Conservation (phyloP, 2,888 invertebrate genomes). For the Linyphia triangularis region DNA sequence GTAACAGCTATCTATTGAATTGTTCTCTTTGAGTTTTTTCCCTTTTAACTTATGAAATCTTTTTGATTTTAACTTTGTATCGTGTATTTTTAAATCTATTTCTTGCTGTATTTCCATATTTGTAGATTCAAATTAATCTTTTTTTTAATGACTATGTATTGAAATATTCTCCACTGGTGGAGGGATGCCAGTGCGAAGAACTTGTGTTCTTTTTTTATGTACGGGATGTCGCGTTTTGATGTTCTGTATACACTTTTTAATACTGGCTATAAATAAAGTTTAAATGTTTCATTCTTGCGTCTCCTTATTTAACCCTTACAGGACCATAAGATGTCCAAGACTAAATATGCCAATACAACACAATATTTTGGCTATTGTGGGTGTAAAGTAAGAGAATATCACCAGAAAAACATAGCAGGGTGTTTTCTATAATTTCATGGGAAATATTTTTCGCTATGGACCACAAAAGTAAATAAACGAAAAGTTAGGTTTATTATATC, state of each 20-base stretch:
- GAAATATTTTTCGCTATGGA: too few relatives aligned
- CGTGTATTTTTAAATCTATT: slow-evolving; percentile 10
- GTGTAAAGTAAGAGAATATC: too few relatives aligned
- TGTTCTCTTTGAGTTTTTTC: slow-evolving; percentile 31
- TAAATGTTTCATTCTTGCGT: slow-evolving; percentile 40
- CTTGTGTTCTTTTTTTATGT: slow-evolving; percentile 28
- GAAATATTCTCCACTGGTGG: slow-evolving; percentile 61
- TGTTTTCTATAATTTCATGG: too few relatives aligned
- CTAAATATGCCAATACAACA: too few relatives aligned
- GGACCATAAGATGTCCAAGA: too few relatives aligned
- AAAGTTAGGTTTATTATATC: too few relatives aligned
- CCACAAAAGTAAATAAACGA: too few relatives aligned
- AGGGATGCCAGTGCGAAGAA: slow-evolving; percentile 56
- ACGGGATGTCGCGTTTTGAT: not conserved
- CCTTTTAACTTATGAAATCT: slow-evolving; percentile 15
- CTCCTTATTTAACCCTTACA: too few relatives aligned
- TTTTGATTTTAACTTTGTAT: slow-evolving; percentile 58
- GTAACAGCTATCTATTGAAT: slow-evolving; percentile 16
- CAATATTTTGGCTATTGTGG: too few relatives aligned
- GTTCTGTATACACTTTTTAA: slow-evolving; percentile 18
- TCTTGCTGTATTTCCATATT: slow-evolving; percentile 25
- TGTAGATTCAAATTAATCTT: slow-evolving; percentile 16
- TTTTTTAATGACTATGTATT: slow-evolving; percentile 35
- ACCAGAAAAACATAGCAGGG: too few relatives aligned
- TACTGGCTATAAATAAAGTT: slow-evolving; percentile 60